Evolutionary conservation across 2,797 vertebrate genomes (phyloP), one percentile per base, ranked within the genome.

Genomic region (Pseudochromis fuscus): DNA sequence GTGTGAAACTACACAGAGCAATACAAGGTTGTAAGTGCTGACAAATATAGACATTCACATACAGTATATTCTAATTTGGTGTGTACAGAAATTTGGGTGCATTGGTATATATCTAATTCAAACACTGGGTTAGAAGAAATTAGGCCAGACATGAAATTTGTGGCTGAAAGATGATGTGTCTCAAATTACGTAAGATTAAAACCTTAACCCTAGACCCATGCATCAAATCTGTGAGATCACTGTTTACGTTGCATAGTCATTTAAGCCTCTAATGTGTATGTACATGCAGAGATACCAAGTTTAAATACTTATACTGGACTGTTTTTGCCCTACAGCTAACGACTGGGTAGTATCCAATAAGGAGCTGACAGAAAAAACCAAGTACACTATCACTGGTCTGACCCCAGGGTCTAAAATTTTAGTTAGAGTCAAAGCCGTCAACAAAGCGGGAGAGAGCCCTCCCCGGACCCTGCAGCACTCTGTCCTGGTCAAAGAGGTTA

Each of bases 361-460:
- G 0, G 96, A 97, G 10, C 67, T 96, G 85, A 97, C 94, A 4
- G 97, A 99, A 66, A 98, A 98, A 91, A 98, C 96, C 0, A 98
- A 84, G 87, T 96, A 95, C 90, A 98, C 97, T 48, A 96, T 99
- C 89, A 94, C 72, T 0, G 96, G 93, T 24, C 92, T 99, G 49
- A 95, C 91, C 0, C 92, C 94, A 0, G 96, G 94, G 28, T 84
- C 89, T 0, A 98, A 94, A 92, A 97, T 99, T 86, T 92, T 96
- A 37, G 95, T 99, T 70, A 94, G 98, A 15, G 96, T 99, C 63
- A 98, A 95, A 91, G 96, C 98, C 24, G 86, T 99, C 57, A 99
- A 99, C 23, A 94, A 94, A 1, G 98, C 98, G 0, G 98, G 98
- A 2, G 84, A 94, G 71, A 99, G 98, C 4, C 21, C 88, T 15